Evolutionary conservation across 2,113 vertebrate species (phyloP).

Genomic region (Elephantulus edwardii): DNA sequence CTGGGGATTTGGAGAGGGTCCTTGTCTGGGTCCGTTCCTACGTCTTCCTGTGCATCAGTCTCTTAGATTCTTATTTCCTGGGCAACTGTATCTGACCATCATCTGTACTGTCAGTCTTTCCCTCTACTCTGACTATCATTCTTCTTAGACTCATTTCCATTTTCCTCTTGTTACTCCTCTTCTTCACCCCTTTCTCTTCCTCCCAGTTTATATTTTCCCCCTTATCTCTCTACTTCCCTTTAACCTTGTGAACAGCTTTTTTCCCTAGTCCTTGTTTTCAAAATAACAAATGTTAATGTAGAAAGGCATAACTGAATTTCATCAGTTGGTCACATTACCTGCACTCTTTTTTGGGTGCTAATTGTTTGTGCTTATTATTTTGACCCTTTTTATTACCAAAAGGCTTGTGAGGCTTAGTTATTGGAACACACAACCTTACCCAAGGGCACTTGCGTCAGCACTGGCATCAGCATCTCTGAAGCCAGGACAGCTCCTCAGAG

Average conservation of each 20-base stretch:
- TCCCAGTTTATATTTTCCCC: background rate
- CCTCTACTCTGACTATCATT: background rate
- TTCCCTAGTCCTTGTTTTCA: background rate
- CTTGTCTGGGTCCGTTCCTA: background rate
- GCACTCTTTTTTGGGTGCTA: background rate
- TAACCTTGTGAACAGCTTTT: background rate
- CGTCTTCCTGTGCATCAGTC: background rate
- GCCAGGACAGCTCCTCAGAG: background rate
- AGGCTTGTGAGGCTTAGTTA: background rate
- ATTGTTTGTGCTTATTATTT: background rate
- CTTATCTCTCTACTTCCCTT: background rate
- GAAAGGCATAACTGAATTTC: background rate
- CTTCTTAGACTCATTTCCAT: background rate
- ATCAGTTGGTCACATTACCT: accelerated
- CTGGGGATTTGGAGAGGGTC: background rate
- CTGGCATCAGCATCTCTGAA: background rate
- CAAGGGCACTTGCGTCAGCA: background rate
- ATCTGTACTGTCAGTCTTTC: no score
- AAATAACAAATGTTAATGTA: background rate
- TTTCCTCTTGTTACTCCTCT: background rate
- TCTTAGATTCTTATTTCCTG: background rate
- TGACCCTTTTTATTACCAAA: background rate
- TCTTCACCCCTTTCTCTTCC: background rate
- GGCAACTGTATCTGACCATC: no score
- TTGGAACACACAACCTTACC: background rate